A percentile compares a stretch with the other conserved stretches of the same genome.
Evolutionary conservation across 64 coral and sea anemone genomes (phyloP).

Genomic region (Hydrozoanthus tunicans): DNA sequence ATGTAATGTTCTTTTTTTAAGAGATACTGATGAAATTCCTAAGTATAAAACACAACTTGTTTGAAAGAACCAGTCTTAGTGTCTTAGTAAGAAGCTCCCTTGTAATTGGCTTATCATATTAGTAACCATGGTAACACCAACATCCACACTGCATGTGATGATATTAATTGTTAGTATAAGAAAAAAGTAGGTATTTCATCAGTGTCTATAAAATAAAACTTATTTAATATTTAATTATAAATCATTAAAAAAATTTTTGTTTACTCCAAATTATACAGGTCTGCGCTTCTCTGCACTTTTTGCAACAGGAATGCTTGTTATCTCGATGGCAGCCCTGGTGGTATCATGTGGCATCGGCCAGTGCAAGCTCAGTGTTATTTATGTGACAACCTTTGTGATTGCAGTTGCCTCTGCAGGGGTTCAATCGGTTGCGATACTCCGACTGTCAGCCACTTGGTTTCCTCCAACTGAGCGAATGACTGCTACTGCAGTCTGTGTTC

Average conservation of each 20-base stretch:
- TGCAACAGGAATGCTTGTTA: background rate
- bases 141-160: too few species aligned
- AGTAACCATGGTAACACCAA: too few species aligned
- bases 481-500: slow-evolving; percentile 68
- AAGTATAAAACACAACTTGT: too few species aligned
- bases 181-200: too few species aligned
- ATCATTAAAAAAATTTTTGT: background rate
- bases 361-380: slow-evolving; percentile 1
- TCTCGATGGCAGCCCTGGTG: slow-evolving; percentile 9
- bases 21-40: too few species aligned
- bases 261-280: background rate
- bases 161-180: too few species aligned
- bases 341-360: slow-evolving; percentile 12
- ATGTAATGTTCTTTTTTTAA: too few species aligned
- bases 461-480: slow-evolving; percentile 86
- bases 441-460: slow-evolving; percentile 86
- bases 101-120: too few species aligned
- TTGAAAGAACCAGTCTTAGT: too few species aligned
- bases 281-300: slow-evolving; percentile 27
- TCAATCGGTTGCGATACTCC: slow-evolving; percentile 68
- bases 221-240: too few species aligned
- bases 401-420: slow-evolving; percentile 25
- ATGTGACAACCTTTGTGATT: background rate
- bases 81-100: too few species aligned
- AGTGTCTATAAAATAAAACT: too few species aligned